Evolutionary conservation across 2,797 vertebrate species (phyloP), one percentile per base, ranked within the genome.

Genomic region (Morus bassanus): DNA sequence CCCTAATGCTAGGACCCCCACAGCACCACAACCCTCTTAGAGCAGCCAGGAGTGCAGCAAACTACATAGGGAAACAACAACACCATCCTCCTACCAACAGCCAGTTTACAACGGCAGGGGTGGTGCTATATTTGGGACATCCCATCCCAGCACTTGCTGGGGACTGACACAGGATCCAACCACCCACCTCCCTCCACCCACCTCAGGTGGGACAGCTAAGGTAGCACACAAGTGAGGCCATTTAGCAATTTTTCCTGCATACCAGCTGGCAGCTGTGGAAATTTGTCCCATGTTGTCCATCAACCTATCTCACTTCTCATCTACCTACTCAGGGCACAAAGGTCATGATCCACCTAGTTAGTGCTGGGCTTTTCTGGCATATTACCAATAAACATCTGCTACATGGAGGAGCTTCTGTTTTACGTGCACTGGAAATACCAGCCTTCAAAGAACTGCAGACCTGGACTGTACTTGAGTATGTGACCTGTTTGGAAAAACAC

Each of bases 71-170:
- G 7, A 90, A 76, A 73, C 2, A 33, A 69, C 21, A 78, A 23
- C 30, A 81, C 1, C 33, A n/a, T 10, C 31, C 41, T 39, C 81
- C 43, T 33, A 31, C 16, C 31, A 18, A n/a, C 63, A 67, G 8
- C 7, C 78, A 75, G 12, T 3, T 46, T 8, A 7, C 2, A 31
- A 0, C 0, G 0, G 0, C 9, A 64, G 8, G 5, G 18, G 21
- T 61, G 13, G 15, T 50, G 15, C 12, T 76, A 0, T 18, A 7
- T 27, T 19, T 33, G 12, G 33, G 67, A 45, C 37, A 37, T 7
- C 30, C 21, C 63, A 45, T 5, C 25, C 51, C 59, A 50, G 11
- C 2, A 0, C 48, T 41, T 25, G 18, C 22, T 63, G 53, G 7
- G 13, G 15, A 45, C 41, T 54, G 35, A 60, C 33, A 31, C 17